phyloP scores from a whole-genome alignment of 2,888 invertebrate genomes.

The Sisyra terminalis region DNA sequence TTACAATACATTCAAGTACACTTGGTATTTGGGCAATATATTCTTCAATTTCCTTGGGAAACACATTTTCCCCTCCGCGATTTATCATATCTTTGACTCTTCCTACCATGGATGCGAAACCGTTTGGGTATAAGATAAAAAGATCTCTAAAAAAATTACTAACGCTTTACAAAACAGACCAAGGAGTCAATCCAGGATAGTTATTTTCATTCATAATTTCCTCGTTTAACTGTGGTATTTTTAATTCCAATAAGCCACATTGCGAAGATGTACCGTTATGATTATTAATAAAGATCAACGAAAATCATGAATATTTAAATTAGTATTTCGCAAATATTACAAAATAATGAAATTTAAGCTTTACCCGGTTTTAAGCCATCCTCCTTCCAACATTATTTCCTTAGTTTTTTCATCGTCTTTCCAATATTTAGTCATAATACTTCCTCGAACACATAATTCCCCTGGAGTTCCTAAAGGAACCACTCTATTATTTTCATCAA shows the following conservation, averaged over 20 bases:
- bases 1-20: slow-evolving; percentile 56
- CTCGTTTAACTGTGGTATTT: too few species aligned
- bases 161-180: too few species aligned
- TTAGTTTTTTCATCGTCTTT: slow-evolving; percentile 56
- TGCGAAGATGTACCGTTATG: too few species aligned
- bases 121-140: slow-evolving; percentile 46
- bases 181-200: too few species aligned
- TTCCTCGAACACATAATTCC: slow-evolving; percentile 60
- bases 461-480: slow-evolving; percentile 58
- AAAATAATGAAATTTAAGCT: too few species aligned
- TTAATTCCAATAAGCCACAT: too few species aligned
- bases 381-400: slow-evolving; percentile 42
- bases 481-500: slow-evolving; percentile 41
- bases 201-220: too few species aligned
- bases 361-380: slow-evolving; percentile 72
- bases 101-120: slow-evolving; percentile 56
- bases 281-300: too few species aligned
- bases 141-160: slow-evolving; percentile 44
- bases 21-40: slow-evolving; percentile 55
- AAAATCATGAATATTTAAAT: too few species aligned
- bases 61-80: slow-evolving; percentile 70
- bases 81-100: slow-evolving; percentile 65
- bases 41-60: slow-evolving; percentile 69
- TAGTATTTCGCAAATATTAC: too few species aligned
- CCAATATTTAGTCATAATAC: slow-evolving; percentile 71